Conservation (phyloP, 1,140 invertebrate genomes). For the Procambarus virginalis region DNA sequence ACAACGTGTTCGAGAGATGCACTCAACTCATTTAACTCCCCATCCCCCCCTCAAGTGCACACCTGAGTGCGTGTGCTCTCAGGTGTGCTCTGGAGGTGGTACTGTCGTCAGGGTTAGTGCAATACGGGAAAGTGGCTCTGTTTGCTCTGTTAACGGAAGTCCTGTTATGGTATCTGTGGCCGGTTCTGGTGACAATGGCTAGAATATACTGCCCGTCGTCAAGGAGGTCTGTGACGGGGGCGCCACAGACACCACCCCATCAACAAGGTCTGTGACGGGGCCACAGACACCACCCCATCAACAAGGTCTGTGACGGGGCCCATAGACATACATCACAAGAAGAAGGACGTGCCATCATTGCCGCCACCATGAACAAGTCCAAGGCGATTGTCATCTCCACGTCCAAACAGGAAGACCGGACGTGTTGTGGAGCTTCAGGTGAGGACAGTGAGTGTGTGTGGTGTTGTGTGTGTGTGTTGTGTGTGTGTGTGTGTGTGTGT, state of each 20-base stretch:
- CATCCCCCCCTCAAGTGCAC: too few relatives aligned
- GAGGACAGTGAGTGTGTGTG: background rate
- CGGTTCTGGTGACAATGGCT: background rate
- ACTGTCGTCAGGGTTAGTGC: too few relatives aligned
- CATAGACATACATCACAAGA: background rate
- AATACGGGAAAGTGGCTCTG: too few relatives aligned
- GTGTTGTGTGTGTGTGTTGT: background rate
- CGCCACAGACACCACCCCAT: too few relatives aligned
- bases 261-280: background rate
- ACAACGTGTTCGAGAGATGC: too few relatives aligned
- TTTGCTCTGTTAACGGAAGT: too few relatives aligned
- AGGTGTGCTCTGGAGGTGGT: too few relatives aligned
- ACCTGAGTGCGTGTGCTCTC: too few relatives aligned
- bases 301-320: too few relatives aligned
- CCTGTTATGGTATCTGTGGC: too few relatives aligned
- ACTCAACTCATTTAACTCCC: too few relatives aligned
- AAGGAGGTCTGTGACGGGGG: background rate
- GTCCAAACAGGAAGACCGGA: conserved; percentile 25
- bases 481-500: background rate
- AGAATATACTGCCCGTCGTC: background rate
- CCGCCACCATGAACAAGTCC: conserved; percentile 31
- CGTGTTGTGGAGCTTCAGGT: conserved; percentile 36
- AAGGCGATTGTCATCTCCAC: conserved; percentile 34
- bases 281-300: background rate
- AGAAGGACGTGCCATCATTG: background rate